Evolutionary conservation across 2,888 invertebrate genomes (phyloP).

Genomic region (Chalcis sispes): DNA sequence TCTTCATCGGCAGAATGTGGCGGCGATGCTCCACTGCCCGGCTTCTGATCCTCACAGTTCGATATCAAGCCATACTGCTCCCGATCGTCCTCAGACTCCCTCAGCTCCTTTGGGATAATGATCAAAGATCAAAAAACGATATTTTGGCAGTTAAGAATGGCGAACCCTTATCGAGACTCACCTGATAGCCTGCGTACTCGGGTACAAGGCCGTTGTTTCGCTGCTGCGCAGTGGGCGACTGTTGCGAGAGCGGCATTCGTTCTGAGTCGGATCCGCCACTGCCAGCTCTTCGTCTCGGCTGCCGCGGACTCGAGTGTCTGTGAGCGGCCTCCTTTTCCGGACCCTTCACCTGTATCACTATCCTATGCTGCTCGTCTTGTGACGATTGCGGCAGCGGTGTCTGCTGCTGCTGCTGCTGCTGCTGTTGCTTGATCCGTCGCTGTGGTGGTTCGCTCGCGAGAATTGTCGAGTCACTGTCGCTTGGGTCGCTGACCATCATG

Average conservation of each 20-base stretch:
- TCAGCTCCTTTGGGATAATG: slow-evolving; percentile 70
- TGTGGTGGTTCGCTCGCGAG: slow-evolving; percentile 88
- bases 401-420: slow-evolving; percentile 77
- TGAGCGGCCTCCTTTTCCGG: slow-evolving; percentile 75
- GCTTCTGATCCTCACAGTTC: slow-evolving; percentile 70
- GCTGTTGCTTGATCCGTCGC: slow-evolving; percentile 76
- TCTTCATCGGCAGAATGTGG: slow-evolving; percentile 86
- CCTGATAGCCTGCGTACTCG: slow-evolving; percentile 81
- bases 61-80: slow-evolving; percentile 61
- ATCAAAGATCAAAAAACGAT: not conserved
- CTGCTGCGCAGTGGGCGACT: slow-evolving; percentile 51
- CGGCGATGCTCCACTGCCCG: slow-evolving; percentile 74
- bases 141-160: not conserved
- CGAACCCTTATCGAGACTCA: slow-evolving; percentile 61
- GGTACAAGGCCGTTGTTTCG: slow-evolving; percentile 72
- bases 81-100: slow-evolving; percentile 75
- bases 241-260: slow-evolving; percentile 36
- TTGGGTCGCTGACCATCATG: slow-evolving; percentile 92
- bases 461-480: slow-evolving; percentile 92
- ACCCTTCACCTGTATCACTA: slow-evolving; percentile 89
- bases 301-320: slow-evolving; percentile 70
- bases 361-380: slow-evolving; percentile 81
- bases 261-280: slow-evolving; percentile 56
- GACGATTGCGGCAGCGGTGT: slow-evolving; percentile 79
- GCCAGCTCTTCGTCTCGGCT: slow-evolving; percentile 65